Base-by-base conservation (phyloP, 1,140 invertebrate genomes). In the Drosophila jambulina region DNA sequence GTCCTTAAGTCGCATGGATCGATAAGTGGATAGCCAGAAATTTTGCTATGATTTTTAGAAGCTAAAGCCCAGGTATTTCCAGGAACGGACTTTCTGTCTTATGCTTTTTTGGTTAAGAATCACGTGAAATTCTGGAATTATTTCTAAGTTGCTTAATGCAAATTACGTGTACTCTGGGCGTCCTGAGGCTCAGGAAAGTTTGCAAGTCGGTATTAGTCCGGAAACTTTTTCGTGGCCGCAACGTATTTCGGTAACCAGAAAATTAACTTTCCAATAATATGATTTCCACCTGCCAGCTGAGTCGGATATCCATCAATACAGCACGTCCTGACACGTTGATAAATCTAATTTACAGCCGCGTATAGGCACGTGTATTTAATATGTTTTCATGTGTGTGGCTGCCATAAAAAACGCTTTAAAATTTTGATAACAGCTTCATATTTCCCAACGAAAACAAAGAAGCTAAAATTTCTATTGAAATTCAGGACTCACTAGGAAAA, bases 281-380 rank as follows among this genome's bases (percentile, higher is more conserved):
- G 36, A 64, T 80, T 79, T 32, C 12, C 68, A 74, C 57, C 45
- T 80, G 51, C 21, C 58, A 67, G 34, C 53, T 21, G 17, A 36
- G 56, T 17, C 78, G 23, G 42, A 61, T 42, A 74, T 71, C 75
- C 76, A 63, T 74, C 76, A 79, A 64, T 60, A 34, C 42, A 21
- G 10, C 40, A 40, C n/a, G 25, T 36, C 25, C 43, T 34, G 48
- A 21, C 32, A 42, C 25, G 59, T 17, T 69, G 57, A 53, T 61
- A 56, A 64, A 77, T 82, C 40, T 64, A 70, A 81, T 80, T 80
- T 68, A 19, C 38, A 51, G 19, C 12, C 6, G 34, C 23, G 23
- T 9, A 32, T 27, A 6, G 27, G 23, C 49, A 77, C 42, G 23
- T 67, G 36, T 32, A 34, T 36, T 54, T 38, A 54, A 36, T 54